These are phyloP conservation scores for Mormyrops attenuatus DNA, from an alignment of 2,797 vertebrate genomes.

Conservation along the genomic window DNA sequence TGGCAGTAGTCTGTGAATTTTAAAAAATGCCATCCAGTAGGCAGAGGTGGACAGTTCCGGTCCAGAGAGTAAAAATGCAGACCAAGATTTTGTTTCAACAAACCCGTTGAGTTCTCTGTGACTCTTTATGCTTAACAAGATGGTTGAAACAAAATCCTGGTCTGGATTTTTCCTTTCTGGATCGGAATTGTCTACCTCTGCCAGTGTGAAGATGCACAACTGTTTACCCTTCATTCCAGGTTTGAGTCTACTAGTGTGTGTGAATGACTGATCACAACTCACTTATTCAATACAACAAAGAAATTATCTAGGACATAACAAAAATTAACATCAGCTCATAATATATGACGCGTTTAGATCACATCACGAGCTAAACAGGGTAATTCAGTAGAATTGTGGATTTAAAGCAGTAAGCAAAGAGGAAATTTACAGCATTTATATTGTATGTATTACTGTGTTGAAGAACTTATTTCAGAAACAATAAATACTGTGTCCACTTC, in stretches of 20 bases:
- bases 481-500: conserved; percentile 44
- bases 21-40: neutral
- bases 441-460: conserved; percentile 50
- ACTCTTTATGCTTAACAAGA: neutral
- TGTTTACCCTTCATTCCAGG: neutral
- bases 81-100: neutral
- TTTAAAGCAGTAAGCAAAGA: conserved; percentile 20
- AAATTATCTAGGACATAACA: conserved; percentile 28
- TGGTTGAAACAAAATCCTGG: neutral
- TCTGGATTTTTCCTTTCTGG: neutral
- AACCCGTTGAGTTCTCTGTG: neutral
- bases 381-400: conserved; percentile 26
- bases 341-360: conserved; percentile 26
- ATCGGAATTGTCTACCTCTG: neutral
- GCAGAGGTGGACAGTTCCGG: neutral
- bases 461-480: conserved; percentile 49
- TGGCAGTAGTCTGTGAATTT: neutral
- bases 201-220: neutral
- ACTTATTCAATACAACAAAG: conserved; percentile 34
- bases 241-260: conserved; percentile 6
- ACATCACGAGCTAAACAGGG: conserved; percentile 12
- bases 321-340: conserved; percentile 7
- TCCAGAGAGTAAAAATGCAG: neutral
- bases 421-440: conserved; percentile 35
- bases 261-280: conserved; percentile 27